phyloP scores from a whole-genome alignment of 2,113 vertebrate genomes.

The Choloepus hoffmanni region DNA sequence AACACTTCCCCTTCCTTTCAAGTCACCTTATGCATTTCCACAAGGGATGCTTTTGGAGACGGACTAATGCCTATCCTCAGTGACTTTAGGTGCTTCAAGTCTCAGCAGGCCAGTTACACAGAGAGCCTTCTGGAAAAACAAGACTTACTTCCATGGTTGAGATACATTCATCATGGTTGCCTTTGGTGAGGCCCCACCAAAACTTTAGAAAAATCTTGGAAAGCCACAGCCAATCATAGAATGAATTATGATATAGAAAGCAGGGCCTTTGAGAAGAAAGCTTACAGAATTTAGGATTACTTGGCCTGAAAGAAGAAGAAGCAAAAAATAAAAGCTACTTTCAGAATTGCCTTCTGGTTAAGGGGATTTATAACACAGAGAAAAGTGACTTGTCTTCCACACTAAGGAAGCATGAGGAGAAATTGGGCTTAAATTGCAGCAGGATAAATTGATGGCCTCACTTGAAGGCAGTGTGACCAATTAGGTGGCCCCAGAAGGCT shows the following conservation, averaged over 20 bases:
- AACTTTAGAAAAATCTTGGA: constrained; percentile 8
- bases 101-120: background rate
- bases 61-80: constrained; percentile 14
- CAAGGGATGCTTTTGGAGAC: constrained; percentile 34
- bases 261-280: background rate
- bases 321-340: constrained; percentile 36
- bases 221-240: background rate
- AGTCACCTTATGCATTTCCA: constrained; percentile 13
- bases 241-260: constrained; percentile 21
- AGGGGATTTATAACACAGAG: constrained; percentile 38
- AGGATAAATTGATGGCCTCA: constrained; percentile 1
- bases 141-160: background rate
- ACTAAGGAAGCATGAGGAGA: constrained; percentile 1
- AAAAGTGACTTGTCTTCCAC: constrained; percentile 39
- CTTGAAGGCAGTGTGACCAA: background rate
- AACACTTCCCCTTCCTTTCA: background rate
- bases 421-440: background rate
- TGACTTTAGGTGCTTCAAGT: background rate
- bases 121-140: background rate
- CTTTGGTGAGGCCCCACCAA: constrained; percentile 43
- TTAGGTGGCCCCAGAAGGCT: constrained; percentile 3
- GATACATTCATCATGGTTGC: background rate
- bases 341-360: constrained; percentile 45
- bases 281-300: constrained; percentile 24
- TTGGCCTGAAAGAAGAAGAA: background rate